Percentiles rank a stretch among this genome's conserved stretches.
Evolutionary conservation across 2,888 invertebrate species (phyloP).

Genomic region (Hermaeophaga mercurialis): DNA sequence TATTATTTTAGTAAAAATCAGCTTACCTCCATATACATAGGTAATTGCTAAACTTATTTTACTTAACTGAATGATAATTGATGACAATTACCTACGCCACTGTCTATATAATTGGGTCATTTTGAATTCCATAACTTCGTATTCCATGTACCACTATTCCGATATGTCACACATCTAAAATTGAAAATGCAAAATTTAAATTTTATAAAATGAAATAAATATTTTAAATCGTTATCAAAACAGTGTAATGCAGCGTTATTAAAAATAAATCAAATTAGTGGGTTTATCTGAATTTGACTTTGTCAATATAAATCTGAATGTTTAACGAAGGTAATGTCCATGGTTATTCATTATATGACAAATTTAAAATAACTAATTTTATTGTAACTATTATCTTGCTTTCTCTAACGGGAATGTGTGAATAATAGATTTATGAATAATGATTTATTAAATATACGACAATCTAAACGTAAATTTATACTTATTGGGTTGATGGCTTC

Average conservation of each 20-base stretch:
- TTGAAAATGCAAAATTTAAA: conserved; percentile 10
- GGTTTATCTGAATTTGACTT: background rate
- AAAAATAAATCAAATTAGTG: conserved; percentile 14
- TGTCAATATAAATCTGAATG: background rate
- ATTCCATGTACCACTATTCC: background rate
- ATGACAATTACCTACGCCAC: background rate
- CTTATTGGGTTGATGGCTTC: too few relatives aligned
- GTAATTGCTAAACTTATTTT: too few relatives aligned
- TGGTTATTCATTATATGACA: background rate
- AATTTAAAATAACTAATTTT: too few relatives aligned
- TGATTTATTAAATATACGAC: too few relatives aligned
- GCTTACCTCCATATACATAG: too few relatives aligned
- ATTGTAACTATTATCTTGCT: too few relatives aligned
- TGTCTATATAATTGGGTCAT: background rate
- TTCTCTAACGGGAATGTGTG: too few relatives aligned
- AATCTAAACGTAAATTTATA: too few relatives aligned
- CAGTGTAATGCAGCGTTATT: conserved; percentile 6
- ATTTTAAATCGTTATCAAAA: conserved; percentile 8
- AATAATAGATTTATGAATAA: too few relatives aligned
- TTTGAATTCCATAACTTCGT: background rate
- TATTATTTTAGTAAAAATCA: too few relatives aligned
- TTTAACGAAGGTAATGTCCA: background rate
- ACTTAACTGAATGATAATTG: too few relatives aligned
- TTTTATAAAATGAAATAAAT: conserved; percentile 10
- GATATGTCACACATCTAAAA: conserved; percentile 5